Percentiles rank a stretch among this genome's conserved stretches.
phyloP scores from a whole-genome alignment of 2,797 vertebrate genomes.

The Parotocinclus haroldoi region DNA sequence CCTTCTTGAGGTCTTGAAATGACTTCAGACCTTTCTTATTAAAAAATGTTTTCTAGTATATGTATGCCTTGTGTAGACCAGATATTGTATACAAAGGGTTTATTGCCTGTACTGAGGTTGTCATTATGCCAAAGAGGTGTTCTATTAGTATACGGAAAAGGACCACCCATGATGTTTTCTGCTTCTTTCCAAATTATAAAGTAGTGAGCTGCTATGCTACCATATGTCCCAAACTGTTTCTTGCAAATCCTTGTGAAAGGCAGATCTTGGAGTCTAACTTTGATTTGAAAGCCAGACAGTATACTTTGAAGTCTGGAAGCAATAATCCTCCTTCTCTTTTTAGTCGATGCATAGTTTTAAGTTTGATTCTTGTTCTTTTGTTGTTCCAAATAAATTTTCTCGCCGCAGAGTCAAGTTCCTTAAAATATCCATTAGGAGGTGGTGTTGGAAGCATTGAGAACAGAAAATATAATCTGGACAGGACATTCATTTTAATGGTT shows the following conservation, averaged over 20 bases:
- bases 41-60: too few relatives aligned
- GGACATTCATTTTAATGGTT: neutral
- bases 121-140: too few relatives aligned
- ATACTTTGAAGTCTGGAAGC: neutral
- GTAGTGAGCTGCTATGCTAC: too few relatives aligned
- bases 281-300: neutral
- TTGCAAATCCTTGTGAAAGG: neutral
- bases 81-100: neutral
- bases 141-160: too few relatives aligned
- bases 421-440: slow-evolving; percentile 1
- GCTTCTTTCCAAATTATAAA: too few relatives aligned
- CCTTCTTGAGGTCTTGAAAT: too few relatives aligned
- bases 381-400: neutral
- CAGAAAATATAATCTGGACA: neutral
- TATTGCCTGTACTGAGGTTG: neutral
- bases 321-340: neutral
- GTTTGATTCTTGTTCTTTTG: neutral
- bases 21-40: too few relatives aligned
- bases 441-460: neutral
- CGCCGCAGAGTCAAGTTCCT: neutral
- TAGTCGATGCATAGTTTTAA: neutral
- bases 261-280: neutral
- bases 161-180: too few relatives aligned
- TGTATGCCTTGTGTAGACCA: too few relatives aligned
- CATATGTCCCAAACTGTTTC: neutral